Evolutionary conservation across 2,888 invertebrate species (phyloP), one percentile per base, ranked within the genome.

Genomic region (Megamerina dolium): DNA sequence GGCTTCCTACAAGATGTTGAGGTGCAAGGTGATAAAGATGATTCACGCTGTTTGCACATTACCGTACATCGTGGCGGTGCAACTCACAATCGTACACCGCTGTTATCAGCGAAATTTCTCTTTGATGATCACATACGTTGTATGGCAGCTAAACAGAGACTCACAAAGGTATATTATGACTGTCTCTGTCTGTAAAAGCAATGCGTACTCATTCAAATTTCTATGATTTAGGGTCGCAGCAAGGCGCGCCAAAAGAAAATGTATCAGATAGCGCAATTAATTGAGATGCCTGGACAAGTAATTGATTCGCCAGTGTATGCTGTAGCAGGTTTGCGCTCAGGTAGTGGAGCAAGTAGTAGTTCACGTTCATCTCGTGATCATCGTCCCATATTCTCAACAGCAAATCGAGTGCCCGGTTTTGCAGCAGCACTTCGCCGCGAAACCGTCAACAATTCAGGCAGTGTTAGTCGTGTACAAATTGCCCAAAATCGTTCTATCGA

Each of bases 71-170:
- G 88, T 57, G 87, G 87, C 2, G 68, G 70, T 2, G 75, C 75
- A 0, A 78, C 82, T 0, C 74, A 82, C 18, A 84, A 85, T 42
- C 76, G 86, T 36, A 80, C 86, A 0, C 87, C 91, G 1, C 70
- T 92, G n/a, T 73, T 94, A 8, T 81, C 87, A 4, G 90, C 93
- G 9, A 92, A 88, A 71, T 96, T 99, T 72, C 81, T 96, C 48
- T 99, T 99, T 68, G 97, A 99, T 66, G 99, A 99, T 74, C 96
- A 97, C 66, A 99, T 99, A 55, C 79, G 97, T 21, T 97, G 96
- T 64, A 95, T 97, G 95, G 96, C 97, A 14, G 97, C 97, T 18
- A 97, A 96, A 63, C 97, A 97, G 70, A 70, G 83, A 30, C 71
- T 84, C 5, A 82, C 82, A 2, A 84, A 89, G 87, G 87, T 86